Evolutionary conservation across 37 sponge, comb jelly and placozoan species (phyloP), one percentile per base, ranked within the genome.

Genomic region (Chondrosia reniformis): DNA sequence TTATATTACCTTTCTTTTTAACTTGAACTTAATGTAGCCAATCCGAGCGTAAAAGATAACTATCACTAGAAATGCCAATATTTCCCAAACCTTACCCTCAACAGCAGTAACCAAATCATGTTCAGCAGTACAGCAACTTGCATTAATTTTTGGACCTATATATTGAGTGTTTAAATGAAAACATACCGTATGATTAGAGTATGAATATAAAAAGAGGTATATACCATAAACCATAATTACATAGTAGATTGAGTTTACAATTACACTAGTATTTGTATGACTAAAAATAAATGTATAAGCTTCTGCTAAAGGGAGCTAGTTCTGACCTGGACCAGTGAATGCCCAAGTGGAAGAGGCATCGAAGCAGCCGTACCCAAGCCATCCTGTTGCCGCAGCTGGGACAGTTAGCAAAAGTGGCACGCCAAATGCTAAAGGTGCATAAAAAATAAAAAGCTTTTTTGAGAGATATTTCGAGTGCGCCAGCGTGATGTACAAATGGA

Each of bases 61-160:
- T 12, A 77, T 63, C 30, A 73, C 9, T n/a, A 84, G 45, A 40
- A 81, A 89, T 0, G 77, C 67, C 12, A 81, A 32, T 21, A 89
- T 71, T 58, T 89, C 89, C 89, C 89, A 89, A 39, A 84, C 71
- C 54, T 89, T 89, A 28, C 82, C 82, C 39, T 76, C 80, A 42
- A 79, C n/a, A n/a, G n/a, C n/a, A n/a, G n/a, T n/a, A n/a, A n/a
- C n/a, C n/a, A n/a, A n/a, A n/a, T n/a, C n/a, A n/a, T n/a, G n/a
- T n/a, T n/a, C n/a, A n/a, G n/a, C n/a, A n/a, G n/a, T n/a, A n/a
- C n/a, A n/a, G n/a, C n/a, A n/a, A n/a, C n/a, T n/a, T n/a, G n/a
- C n/a, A n/a, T n/a, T n/a, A n/a, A n/a, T n/a, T n/a, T n/a, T n/a
- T n/a, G n/a, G n/a, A n/a, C n/a, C n/a, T n/a, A n/a, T n/a, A n/a